These are phyloP conservation scores for Teleopsis dalmanni DNA, from an alignment of 1,140 invertebrate species.

Conservation along the genomic window DNA sequence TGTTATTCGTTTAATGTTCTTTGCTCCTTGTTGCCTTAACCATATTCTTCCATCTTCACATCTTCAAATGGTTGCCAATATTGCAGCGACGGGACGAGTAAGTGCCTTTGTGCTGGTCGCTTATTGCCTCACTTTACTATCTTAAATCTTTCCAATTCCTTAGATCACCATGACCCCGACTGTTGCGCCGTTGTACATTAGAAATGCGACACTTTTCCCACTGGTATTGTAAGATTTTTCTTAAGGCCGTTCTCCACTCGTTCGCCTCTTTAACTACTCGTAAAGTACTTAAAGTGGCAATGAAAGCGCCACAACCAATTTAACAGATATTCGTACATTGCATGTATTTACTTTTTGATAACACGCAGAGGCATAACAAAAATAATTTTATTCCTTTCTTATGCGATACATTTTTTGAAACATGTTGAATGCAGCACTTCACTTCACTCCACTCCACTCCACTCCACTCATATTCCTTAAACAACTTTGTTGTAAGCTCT, in stretches of 20 bases:
- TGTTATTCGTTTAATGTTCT: background rate
- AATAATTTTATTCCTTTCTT: background rate
- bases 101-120: background rate
- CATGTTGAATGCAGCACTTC: too few relatives aligned
- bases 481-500: too few relatives aligned
- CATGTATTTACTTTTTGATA: background rate
- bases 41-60: background rate
- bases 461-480: too few relatives aligned
- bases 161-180: too few relatives aligned
- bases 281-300: background rate
- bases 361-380: background rate
- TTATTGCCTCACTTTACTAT: constrained; percentile 7
- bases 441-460: too few relatives aligned
- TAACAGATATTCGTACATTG: too few relatives aligned
- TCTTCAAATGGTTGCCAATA: background rate
- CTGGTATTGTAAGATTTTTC: background rate
- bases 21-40: background rate
- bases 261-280: background rate
- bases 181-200: background rate
- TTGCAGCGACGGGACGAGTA: background rate
- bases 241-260: too few relatives aligned
- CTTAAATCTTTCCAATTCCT: constrained; percentile 6
- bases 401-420: too few relatives aligned
- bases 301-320: too few relatives aligned
- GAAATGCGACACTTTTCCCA: constrained; percentile 6